Evolutionary conservation across 2,888 invertebrate species (phyloP).

Genomic region (Pelosia muscerda): DNA sequence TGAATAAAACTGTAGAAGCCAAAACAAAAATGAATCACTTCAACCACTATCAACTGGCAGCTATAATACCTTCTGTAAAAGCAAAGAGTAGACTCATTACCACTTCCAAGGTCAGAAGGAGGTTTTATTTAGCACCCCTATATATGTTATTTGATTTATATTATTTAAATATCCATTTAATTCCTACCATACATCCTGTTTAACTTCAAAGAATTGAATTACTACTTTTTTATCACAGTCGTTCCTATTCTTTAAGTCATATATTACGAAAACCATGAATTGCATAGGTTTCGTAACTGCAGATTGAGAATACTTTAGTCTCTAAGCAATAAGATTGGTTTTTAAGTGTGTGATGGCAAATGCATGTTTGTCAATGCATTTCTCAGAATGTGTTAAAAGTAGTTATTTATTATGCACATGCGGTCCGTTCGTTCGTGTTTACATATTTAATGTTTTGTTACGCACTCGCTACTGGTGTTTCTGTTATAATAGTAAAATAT

Average conservation of each 20-base stretch:
- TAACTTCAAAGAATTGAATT: constrained; percentile 57
- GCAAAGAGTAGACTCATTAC: background rate
- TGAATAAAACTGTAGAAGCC: no score
- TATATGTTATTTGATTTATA: background rate
- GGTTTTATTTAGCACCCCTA: background rate
- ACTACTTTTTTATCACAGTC: constrained; percentile 54
- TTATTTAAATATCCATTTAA: constrained; percentile 17
- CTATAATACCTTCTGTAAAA: background rate
- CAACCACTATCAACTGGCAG: no score
- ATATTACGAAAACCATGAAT: constrained; percentile 53
- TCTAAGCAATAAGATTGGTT: constrained; percentile 30
- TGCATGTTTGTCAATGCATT: constrained; percentile 57
- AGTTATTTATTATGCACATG: constrained; percentile 66
- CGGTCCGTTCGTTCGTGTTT: constrained; percentile 61
- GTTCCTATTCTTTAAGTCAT: constrained; percentile 44
- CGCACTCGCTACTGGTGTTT: constrained; percentile 70
- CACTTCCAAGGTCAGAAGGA: background rate
- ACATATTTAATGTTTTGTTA: constrained; percentile 70
- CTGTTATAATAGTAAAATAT: constrained; percentile 65
- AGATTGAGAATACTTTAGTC: constrained; percentile 4
- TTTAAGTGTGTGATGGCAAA: constrained; percentile 26
- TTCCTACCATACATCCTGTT: constrained; percentile 49
- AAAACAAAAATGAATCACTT: no score
- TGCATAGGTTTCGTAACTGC: constrained; percentile 39
- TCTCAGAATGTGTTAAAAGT: constrained; percentile 67